A percentile compares a stretch with the other conserved stretches of the same genome.
phyloP scores from a whole-genome alignment of 2,888 invertebrate species.

The Mythimna pallens region DNA sequence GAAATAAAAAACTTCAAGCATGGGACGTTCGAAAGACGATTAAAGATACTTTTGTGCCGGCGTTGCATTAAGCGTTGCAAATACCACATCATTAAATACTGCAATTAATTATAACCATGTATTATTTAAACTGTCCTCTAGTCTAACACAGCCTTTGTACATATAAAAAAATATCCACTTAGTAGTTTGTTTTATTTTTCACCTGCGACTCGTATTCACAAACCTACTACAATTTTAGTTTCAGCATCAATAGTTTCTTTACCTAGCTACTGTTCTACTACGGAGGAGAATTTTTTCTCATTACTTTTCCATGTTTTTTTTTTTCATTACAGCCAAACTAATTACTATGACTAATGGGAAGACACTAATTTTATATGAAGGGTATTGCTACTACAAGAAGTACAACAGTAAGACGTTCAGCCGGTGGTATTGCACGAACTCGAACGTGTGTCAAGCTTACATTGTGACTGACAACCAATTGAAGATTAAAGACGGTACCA shows the following conservation, averaged over 20 bases:
- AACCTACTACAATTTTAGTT: neutral
- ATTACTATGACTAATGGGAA: slow-evolving; percentile 53
- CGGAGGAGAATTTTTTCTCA: neutral
- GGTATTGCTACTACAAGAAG: slow-evolving; percentile 44
- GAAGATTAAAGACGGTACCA: slow-evolving; percentile 22
- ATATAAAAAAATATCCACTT: neutral
- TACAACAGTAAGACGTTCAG: slow-evolving; percentile 28
- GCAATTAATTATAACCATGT: neutral
- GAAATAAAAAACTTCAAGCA: too few species aligned
- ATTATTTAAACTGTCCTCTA: neutral
- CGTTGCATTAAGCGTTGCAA: neutral
- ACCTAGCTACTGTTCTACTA: neutral
- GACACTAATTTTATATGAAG: slow-evolving; percentile 34
- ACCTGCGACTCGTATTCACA: neutral
- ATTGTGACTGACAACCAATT: slow-evolving; percentile 17
- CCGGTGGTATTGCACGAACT: slow-evolving; percentile 47
- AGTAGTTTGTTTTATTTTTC: neutral
- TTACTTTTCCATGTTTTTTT: slow-evolving; percentile 1
- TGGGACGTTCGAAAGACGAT: too few species aligned
- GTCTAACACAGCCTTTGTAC: neutral
- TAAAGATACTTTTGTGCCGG: neutral
- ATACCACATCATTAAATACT: neutral
- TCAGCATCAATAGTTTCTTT: slow-evolving; percentile 1
- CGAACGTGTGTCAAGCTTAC: slow-evolving; percentile 36
- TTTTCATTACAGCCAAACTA: slow-evolving; percentile 38